Evolutionary conservation across 2,797 vertebrate genomes (phyloP).

Genomic region (Macroramphosus scolopax): DNA sequence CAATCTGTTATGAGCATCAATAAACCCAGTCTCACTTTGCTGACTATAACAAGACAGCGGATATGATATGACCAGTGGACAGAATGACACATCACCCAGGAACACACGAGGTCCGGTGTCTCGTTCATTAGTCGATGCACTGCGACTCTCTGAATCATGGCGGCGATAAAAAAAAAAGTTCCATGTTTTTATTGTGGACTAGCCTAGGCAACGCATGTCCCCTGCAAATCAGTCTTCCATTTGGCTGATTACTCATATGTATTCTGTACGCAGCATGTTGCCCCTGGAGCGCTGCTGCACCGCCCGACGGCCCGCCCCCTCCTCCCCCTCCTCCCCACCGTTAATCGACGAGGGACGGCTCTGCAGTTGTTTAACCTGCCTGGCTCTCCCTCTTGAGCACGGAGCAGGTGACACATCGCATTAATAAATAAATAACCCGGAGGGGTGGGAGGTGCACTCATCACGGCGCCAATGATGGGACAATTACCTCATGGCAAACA

Average conservation of each 20-base stretch:
- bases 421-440: slow-evolving; percentile 71
- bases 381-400: slow-evolving; percentile 29
- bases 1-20: background rate
- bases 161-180: slow-evolving; percentile 40
- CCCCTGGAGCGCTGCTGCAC: slow-evolving; percentile 4
- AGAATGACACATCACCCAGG: slow-evolving; percentile 4
- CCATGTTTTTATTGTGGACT: slow-evolving; percentile 40
- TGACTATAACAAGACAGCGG: slow-evolving; percentile 8
- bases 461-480: slow-evolving; percentile 65
- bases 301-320: background rate
- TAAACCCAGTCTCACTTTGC: slow-evolving; percentile 1
- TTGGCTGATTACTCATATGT: slow-evolving; percentile 47
- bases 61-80: background rate
- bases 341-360: slow-evolving; percentile 53
- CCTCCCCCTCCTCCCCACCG: background rate
- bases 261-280: slow-evolving; percentile 37
- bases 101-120: slow-evolving; percentile 7
- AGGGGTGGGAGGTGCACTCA: slow-evolving; percentile 42
- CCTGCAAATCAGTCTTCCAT: slow-evolving; percentile 38
- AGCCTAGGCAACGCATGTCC: slow-evolving; percentile 22
- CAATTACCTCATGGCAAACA: slow-evolving; percentile 77
- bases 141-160: slow-evolving; percentile 42
- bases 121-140: slow-evolving; percentile 21
- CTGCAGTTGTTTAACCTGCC: slow-evolving; percentile 59
- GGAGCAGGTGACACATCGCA: slow-evolving; percentile 61